These are phyloP conservation scores for Drosophila crucigera DNA, from an alignment of 2,888 invertebrate genomes.

Conservation along the genomic window DNA sequence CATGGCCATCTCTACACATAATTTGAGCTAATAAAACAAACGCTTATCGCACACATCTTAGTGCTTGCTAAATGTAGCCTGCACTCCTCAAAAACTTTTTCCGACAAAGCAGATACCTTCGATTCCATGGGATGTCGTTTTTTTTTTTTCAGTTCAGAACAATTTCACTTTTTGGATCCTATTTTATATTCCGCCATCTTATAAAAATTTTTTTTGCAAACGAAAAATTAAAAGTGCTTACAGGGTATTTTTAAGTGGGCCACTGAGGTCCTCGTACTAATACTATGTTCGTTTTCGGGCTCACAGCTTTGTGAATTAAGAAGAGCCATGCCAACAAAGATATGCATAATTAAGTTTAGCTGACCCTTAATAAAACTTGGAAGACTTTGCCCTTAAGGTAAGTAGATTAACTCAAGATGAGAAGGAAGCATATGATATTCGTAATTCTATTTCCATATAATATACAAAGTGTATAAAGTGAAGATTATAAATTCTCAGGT, in stretches of 20 bases:
- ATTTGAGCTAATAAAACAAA: constrained; percentile 44
- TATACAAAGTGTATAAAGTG: not conserved
- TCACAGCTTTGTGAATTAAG: constrained; percentile 41
- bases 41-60: constrained; percentile 24
- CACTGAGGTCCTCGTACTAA: no score
- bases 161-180: not conserved
- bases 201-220: fast-evolving
- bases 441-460: constrained; percentile 3
- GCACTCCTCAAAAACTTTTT: not conserved
- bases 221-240: not conserved
- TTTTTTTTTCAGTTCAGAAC: not conserved
- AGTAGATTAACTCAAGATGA: constrained; percentile 7
- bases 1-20: constrained; percentile 24
- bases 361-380: constrained; percentile 10
- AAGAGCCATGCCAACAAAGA: constrained; percentile 22
- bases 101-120: not conserved
- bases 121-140: not conserved
- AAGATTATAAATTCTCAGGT: not conserved
- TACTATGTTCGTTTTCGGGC: constrained; percentile 15
- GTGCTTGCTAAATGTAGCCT: not conserved
- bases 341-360: constrained; percentile 59
- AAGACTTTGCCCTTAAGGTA: not conserved
- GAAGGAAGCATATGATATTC: constrained; percentile 7
- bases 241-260: not conserved
- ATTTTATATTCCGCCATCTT: not conserved